Percentiles rank a stretch among this genome's conserved stretches.
Evolutionary conservation across 2,888 invertebrate species (phyloP).

Genomic region (Lycocerus yunnanus): DNA sequence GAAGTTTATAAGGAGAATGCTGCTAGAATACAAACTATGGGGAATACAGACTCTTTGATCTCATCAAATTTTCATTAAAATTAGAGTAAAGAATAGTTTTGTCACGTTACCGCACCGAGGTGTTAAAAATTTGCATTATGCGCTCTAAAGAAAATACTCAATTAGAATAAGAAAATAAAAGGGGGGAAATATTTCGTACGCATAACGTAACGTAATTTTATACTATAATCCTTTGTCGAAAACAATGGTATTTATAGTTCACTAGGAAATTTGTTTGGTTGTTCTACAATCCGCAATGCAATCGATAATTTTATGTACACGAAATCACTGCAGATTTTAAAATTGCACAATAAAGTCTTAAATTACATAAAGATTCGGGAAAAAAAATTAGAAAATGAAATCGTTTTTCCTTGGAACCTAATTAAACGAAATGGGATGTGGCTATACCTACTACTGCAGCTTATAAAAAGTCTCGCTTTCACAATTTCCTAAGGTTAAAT

Average conservation of each 20-base stretch:
- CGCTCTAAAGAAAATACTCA: slow-evolving; percentile 11
- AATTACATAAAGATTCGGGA: neutral
- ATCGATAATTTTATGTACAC: slow-evolving; percentile 16
- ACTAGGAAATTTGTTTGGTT: neutral
- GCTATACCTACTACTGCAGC: neutral
- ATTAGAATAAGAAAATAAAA: slow-evolving; percentile 6
- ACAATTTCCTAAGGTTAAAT: slow-evolving; percentile 16
- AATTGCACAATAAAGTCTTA: neutral
- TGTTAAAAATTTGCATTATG: slow-evolving; percentile 14
- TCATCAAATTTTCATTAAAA: slow-evolving; percentile 25
- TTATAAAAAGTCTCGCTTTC: slow-evolving; percentile 20
- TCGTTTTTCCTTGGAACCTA: neutral
- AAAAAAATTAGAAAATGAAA: neutral
- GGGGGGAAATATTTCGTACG: no score
- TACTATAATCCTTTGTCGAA: no score
- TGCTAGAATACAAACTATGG: neutral
- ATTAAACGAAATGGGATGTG: slow-evolving; percentile 9
- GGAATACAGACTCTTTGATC: slow-evolving; percentile 12
- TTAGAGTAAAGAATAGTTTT: slow-evolving; percentile 22
- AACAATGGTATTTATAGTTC: neutral
- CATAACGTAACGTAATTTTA: no score
- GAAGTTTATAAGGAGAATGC: neutral
- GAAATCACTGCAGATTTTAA: slow-evolving; percentile 10
- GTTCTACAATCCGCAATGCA: slow-evolving; percentile 11
- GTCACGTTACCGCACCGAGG: slow-evolving; percentile 16